A percentile compares a stretch with the other conserved stretches of the same genome.
Evolutionary conservation across 2,797 vertebrate species (phyloP).

Genomic region (Trichosurus vulpecula): DNA sequence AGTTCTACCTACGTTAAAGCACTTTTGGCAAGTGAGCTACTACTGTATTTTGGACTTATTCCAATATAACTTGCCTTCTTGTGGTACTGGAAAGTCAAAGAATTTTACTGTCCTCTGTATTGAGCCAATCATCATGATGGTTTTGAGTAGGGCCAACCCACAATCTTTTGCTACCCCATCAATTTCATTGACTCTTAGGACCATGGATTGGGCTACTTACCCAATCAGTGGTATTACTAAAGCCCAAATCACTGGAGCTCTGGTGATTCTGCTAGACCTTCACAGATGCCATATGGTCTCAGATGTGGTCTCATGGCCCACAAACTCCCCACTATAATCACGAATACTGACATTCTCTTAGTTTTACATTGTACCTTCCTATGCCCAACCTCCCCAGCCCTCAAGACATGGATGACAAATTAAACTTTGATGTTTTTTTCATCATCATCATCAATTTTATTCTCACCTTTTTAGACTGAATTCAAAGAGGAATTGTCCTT

Average conservation of each 20-base stretch:
- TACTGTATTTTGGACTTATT: not conserved
- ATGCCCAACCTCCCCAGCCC: not conserved
- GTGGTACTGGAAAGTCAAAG: not conserved
- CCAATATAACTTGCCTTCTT: not conserved
- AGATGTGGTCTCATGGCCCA: not conserved
- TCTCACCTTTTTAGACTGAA: not conserved
- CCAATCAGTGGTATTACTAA: not conserved
- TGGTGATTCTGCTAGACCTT: not conserved
- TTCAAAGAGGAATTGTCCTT: not conserved
- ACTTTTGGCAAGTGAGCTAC: not conserved
- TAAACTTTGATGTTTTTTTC: not conserved
- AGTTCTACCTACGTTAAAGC: not conserved
- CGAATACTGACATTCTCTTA: not conserved
- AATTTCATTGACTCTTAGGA: not conserved
- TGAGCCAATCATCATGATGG: not conserved
- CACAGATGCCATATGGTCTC: not conserved
- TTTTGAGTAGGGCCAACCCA: not conserved
- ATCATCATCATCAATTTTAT: not conserved
- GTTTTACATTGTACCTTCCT: not conserved
- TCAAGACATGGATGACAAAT: not conserved
- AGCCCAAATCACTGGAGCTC: not conserved
- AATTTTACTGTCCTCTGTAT: not conserved
- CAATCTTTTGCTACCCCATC: not conserved
- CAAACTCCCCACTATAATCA: not conserved
- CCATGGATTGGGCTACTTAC: not conserved